These are phyloP conservation scores for Dendrolimus punctatus DNA, from an alignment of 1,140 invertebrate genomes.

Conservation along the genomic window DNA sequence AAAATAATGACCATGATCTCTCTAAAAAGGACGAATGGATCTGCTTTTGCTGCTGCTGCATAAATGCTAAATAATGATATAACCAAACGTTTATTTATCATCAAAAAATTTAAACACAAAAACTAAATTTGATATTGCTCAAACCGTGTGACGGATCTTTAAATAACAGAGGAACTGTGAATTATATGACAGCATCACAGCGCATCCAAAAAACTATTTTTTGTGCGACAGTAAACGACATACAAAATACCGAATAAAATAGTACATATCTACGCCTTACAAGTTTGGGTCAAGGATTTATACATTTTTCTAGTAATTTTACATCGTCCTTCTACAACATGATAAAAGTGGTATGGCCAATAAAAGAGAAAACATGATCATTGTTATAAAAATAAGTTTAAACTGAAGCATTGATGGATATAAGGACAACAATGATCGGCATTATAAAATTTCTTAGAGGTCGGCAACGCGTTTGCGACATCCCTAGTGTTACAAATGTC, in stretches of 20 bases:
- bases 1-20: no score
- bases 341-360: no score
- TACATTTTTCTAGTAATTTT: no score
- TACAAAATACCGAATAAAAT: conserved; percentile 15
- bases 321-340: no score
- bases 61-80: background rate
- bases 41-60: no score
- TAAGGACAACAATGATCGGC: no score
- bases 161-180: conserved; percentile 24
- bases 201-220: conserved; percentile 1
- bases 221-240: no score
- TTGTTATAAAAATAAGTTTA: no score
- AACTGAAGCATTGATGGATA: no score
- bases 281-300: no score
- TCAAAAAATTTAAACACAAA: conserved; percentile 3
- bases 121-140: conserved; percentile 37
- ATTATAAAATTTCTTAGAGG: background rate
- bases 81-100: background rate
- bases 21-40: no score
- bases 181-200: conserved; percentile 6
- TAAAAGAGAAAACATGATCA: no score
- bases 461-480: background rate
- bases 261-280: conserved; percentile 2
- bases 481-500: background rate
- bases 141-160: conserved; percentile 53